A percentile compares a stretch with the other conserved stretches of the same genome.
These are phyloP conservation scores for Nomada ferruginata DNA, from an alignment of 2,888 invertebrate genomes.

Conservation along the genomic window DNA sequence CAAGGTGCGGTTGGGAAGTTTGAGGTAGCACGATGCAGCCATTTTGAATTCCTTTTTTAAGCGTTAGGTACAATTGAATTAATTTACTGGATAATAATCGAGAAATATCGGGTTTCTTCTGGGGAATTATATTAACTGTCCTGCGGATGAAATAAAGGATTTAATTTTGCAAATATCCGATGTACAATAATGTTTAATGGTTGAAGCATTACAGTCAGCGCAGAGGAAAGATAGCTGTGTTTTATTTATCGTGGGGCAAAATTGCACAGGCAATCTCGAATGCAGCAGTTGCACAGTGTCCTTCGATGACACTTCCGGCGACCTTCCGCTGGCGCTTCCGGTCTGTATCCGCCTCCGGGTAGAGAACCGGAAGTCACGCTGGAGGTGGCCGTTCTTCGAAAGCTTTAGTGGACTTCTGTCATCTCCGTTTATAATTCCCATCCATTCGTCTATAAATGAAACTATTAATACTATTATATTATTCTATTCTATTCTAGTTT, in stretches of 20 bases:
- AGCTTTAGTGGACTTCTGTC: too few species aligned
- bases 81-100: too few species aligned
- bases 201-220: not conserved
- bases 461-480: not conserved
- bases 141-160: too few species aligned
- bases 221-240: not conserved
- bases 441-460: not conserved
- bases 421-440: too few species aligned
- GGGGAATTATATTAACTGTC: too few species aligned
- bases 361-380: constrained; percentile 39
- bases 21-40: too few species aligned
- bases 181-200: too few species aligned
- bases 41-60: too few species aligned
- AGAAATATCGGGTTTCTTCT: too few species aligned
- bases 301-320: constrained; percentile 46
- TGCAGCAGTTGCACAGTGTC: constrained; percentile 19
- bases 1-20: too few species aligned
- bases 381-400: not conserved
- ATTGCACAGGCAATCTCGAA: not conserved
- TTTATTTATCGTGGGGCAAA: not conserved
- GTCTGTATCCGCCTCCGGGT: constrained; percentile 42
- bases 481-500: not conserved
- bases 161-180: too few species aligned
- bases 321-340: constrained; percentile 60
- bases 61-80: too few species aligned